phyloP scores from a whole-genome alignment of 2,113 vertebrate species.

The Rhombomys opimus region DNA sequence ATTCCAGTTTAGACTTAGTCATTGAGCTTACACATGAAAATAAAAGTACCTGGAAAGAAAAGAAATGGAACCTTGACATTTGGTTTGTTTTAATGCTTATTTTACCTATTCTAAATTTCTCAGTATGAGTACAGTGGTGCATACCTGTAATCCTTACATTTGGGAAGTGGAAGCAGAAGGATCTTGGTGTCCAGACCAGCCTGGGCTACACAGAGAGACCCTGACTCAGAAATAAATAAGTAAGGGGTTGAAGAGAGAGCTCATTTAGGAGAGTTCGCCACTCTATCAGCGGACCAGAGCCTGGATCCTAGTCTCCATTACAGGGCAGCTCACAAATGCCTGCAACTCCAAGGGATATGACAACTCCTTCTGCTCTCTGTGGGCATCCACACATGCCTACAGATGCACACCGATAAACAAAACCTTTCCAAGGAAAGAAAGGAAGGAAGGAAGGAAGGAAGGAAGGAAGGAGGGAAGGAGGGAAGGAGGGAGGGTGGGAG shows the following conservation, averaged over 20 bases:
- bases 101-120: not conserved
- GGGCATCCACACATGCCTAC: not conserved
- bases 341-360: not conserved
- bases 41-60: not conserved
- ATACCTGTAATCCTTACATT: not conserved
- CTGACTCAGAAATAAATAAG: not conserved
- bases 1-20: slow-evolving; percentile 1
- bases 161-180: not conserved
- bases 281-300: not conserved
- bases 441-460: not conserved
- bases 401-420: not conserved
- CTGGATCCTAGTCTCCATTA: no score
- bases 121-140: not conserved
- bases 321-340: not conserved
- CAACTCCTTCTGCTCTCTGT: not conserved
- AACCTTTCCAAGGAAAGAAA: not conserved
- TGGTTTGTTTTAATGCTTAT: slow-evolving; percentile 11
- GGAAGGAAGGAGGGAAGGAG: accelerated
- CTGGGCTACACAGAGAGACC: not conserved
- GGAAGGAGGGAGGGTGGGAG: no score
- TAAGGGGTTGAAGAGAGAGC: not conserved
- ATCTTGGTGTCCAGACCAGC: not conserved
- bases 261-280: not conserved
- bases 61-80: not conserved
- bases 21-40: slow-evolving; percentile 4